A percentile compares a stretch with the other conserved stretches of the same genome.
These are phyloP conservation scores for Indicator indicator DNA, from an alignment of 2,113 vertebrate species.

Conservation along the genomic window DNA sequence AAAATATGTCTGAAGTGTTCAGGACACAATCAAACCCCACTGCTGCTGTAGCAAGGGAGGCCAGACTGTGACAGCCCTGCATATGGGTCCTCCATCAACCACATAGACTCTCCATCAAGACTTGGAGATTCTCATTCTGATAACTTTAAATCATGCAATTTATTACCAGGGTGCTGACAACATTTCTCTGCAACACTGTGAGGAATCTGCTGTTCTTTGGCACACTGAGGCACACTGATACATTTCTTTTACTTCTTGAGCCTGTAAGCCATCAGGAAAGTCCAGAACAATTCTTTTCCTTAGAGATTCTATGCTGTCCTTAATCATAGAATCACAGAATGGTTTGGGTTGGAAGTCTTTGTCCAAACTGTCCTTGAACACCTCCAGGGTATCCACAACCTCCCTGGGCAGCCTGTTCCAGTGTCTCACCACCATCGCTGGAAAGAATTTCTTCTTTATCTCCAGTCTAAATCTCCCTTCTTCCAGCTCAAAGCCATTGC, in stretches of 20 bases:
- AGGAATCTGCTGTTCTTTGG: neutral
- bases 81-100: neutral
- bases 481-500: no score
- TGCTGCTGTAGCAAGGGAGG: neutral
- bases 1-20: neutral
- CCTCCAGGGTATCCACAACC: no score
- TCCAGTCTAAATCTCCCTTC: no score
- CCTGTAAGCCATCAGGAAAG: neutral
- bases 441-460: neutral
- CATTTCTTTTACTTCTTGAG: neutral
- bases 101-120: neutral
- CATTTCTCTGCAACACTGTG: neutral
- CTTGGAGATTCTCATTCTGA: neutral
- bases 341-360: no score
- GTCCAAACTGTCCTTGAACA: no score
- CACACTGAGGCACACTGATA: accelerated
- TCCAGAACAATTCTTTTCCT: neutral
- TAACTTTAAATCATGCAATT: constrained; percentile 33
- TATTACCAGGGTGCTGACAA: neutral
- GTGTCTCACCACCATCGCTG: no score
- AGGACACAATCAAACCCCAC: neutral
- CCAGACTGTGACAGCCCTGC: neutral
- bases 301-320: neutral
- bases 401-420: no score
- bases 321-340: no score